Base-by-base conservation (phyloP, 2,113 vertebrate genomes). In the Apteryx mantelli region DNA sequence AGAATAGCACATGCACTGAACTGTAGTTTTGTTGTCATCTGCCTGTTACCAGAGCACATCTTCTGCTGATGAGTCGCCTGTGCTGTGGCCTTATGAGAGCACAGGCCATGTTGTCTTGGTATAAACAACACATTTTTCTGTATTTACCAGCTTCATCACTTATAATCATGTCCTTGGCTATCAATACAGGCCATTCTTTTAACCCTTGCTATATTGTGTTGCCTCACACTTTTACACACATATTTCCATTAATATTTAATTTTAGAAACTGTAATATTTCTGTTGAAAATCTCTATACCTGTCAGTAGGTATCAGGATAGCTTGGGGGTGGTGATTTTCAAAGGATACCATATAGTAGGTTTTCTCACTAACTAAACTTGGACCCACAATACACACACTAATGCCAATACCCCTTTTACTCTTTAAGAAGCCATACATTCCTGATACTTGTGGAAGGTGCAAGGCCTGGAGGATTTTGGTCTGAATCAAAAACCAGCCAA, bases 1-100 rank as follows among this genome's bases (percentile, higher is more conserved):
- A 73, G 36, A 71, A 48, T 0, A 1, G 30, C 11, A 68, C 1
- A 0, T 11, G 18, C 12, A 76, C 3, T 13, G 58, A 34, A 13
- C 26, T 40, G 5, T 30, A 24, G 7, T n/a, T 82, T 3, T 79
- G 13, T 71, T 79, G 13, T 21, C 21, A 63, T 4, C 11, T 20
- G 71, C 22, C 30, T 32, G 18, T 17, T 53, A 55, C 11, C 20
- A 32, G 15, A 68, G 7, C 0, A 21, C 19, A 36, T 15, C 36
- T 55, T 74, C 36, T 32, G 36, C 36, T 38, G 26, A 16, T 40
- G 13, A 55, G n/a, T 32, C 36, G 8, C 19, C 36, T 22, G 9
- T 32, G 71, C 36, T 74, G 0, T 46, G 46, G 42, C 30, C 82
- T 71, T 34, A 26, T 44, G 52, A 85, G 42, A 80, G 36, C 30